Base-by-base conservation (phyloP, 2,797 vertebrate species). In the Phrynocephalus forsythii region DNA sequence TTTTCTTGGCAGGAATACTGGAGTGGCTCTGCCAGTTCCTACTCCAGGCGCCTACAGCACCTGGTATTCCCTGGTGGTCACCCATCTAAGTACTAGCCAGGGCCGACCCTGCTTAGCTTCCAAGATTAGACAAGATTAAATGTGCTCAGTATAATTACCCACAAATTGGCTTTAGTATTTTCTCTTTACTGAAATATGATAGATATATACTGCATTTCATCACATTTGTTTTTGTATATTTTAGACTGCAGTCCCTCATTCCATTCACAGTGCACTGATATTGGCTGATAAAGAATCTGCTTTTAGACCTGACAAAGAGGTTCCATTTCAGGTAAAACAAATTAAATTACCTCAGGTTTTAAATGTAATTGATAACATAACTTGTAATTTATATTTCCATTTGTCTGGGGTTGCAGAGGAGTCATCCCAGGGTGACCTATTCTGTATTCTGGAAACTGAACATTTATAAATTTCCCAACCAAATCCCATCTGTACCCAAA, bases 201-300 rank as follows among this genome's bases (percentile, higher is more conserved):
- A 79, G 33, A 7, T 68, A 71, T 8, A 44, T 72, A 33, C 9
- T 44, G n/a, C 44, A 26, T 82, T 60, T 86, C 22, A 86, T 24
- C 28, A 44, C 30, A 69, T 71, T 72, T 20, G 6, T 44, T 83
- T 78, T 83, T 33, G 24, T 79, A 83, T 89, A 52, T 50, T 73
- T 67, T 94, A 98, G 98, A 93, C 91, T 50, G 94, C 94, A 24
- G 80, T 95, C 91, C 96, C 98, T 92, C 96, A 97, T 93, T 96
- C 97, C 96, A 96, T 98, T 96, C 97, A 97, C 77, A 96, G 93
- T 1, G 90, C 97, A 91, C 89, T 98, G 86, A 92, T 98, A 84
- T 94, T 98, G 92, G 94, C 96, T 91, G 97, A 98, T 92, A 97
- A 98, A 90, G 98, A 98, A 56, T 92, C 95, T 28, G 87, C 96